Evolutionary conservation across 2,888 invertebrate genomes (phyloP).

Genomic region (Priapulus caudatus): DNA sequence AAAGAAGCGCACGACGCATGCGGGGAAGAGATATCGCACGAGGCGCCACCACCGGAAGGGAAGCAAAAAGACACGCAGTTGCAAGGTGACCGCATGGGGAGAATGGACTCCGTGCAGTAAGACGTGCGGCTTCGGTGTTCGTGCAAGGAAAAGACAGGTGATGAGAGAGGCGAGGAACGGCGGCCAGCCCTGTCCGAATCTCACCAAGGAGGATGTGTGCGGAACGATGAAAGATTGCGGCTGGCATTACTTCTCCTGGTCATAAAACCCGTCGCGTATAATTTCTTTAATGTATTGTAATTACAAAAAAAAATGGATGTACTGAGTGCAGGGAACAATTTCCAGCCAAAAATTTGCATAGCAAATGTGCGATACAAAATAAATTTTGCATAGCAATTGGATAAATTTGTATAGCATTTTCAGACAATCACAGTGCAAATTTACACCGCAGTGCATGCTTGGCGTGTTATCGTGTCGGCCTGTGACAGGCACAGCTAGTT

Average conservation of each 20-base stretch:
- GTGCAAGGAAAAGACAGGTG: slow-evolving; percentile 63
- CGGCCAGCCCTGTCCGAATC: slow-evolving; percentile 67
- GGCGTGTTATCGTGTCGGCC: too few species aligned
- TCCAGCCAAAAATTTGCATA: too few species aligned
- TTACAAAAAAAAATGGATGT: too few species aligned
- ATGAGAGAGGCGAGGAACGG: slow-evolving; percentile 63
- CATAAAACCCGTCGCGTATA: too few species aligned
- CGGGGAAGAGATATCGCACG: slow-evolving; percentile 8
- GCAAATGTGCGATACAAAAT: too few species aligned
- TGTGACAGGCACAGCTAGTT: too few species aligned
- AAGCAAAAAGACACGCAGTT: slow-evolving; percentile 50
- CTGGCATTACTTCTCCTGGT: slow-evolving; percentile 25
- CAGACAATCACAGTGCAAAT: too few species aligned
- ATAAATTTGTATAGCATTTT: too few species aligned
- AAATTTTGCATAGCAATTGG: too few species aligned
- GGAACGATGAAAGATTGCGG: slow-evolving; percentile 28
- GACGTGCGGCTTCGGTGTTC: slow-evolving; percentile 78
- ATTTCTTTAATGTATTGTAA: too few species aligned
- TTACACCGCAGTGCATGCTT: too few species aligned
- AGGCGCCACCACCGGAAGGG: slow-evolving; percentile 4
- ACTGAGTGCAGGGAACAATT: too few species aligned
- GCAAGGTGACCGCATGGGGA: slow-evolving; percentile 72
- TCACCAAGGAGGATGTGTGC: slow-evolving; percentile 37
- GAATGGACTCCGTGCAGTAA: slow-evolving; percentile 76
- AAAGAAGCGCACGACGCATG: slow-evolving; percentile 18